Conservation (phyloP, 2,888 invertebrate species). For the Synergus gifuensis region DNA sequence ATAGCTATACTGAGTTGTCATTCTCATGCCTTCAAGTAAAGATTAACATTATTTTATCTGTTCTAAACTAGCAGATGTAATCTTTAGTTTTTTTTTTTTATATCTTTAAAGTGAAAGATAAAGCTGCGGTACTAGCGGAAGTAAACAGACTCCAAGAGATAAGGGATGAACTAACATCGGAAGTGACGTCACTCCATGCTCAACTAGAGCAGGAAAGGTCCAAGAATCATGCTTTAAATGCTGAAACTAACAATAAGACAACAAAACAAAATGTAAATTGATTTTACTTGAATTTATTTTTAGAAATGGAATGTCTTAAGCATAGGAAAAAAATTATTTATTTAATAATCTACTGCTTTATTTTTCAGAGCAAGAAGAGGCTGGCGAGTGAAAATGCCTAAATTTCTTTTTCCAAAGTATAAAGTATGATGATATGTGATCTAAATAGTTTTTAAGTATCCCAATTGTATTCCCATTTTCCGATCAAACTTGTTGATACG, state of each 20-base stretch:
- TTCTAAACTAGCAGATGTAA: too few species aligned
- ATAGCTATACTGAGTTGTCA: neutral
- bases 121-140: conserved; percentile 86
- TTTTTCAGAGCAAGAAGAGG: conserved; percentile 71
- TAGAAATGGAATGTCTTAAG: neutral
- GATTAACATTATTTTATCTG: neutral
- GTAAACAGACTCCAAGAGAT: conserved; percentile 85
- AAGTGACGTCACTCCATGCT: conserved; percentile 84
- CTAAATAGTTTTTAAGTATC: conserved; percentile 56
- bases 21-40: neutral
- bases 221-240: conserved; percentile 79
- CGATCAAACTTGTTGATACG: neutral
- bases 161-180: conserved; percentile 86
- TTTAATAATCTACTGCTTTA: neutral
- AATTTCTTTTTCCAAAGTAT: conserved; percentile 51
- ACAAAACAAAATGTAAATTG: conserved; percentile 72
- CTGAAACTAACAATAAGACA: conserved; percentile 77
- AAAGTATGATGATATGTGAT: conserved; percentile 63
- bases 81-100: neutral
- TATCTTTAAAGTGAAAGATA: conserved; percentile 86
- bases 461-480: conserved; percentile 8
- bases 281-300: neutral
- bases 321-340: neutral
- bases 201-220: conserved; percentile 89
- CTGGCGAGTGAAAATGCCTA: conserved; percentile 72